Conservation (phyloP, 2,797 vertebrate genomes). For the Phalloptychus januarius region DNA sequence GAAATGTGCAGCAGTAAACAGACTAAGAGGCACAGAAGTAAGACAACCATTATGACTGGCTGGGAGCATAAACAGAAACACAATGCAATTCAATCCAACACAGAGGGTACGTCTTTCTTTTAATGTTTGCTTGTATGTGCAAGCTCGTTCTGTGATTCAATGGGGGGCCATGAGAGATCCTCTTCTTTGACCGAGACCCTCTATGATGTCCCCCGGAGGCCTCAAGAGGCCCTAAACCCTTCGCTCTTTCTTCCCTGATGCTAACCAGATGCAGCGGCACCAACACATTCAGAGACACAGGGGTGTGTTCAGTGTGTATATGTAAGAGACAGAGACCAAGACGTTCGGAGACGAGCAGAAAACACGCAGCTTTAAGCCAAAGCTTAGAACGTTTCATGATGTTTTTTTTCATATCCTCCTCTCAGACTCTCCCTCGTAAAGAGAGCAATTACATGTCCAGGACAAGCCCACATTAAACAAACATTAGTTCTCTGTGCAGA, state of each 20-base stretch:
- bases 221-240: slow-evolving; percentile 58
- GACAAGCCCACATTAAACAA: slow-evolving; percentile 94
- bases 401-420: slow-evolving; percentile 83
- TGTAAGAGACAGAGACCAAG: slow-evolving; percentile 24
- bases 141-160: slow-evolving; percentile 38
- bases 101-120: slow-evolving; percentile 31
- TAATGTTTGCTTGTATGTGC: slow-evolving; percentile 39
- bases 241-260: slow-evolving; percentile 67
- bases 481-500: slow-evolving; percentile 85
- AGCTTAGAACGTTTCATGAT: slow-evolving; percentile 76
- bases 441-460: slow-evolving; percentile 88
- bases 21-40: slow-evolving; percentile 66
- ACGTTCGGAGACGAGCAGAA: slow-evolving; percentile 44
- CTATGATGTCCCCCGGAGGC: slow-evolving; percentile 59
- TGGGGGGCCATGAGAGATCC: slow-evolving; percentile 47
- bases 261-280: slow-evolving; percentile 74
- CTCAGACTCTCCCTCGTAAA: slow-evolving; percentile 75
- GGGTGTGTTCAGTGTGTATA: slow-evolving; percentile 23
- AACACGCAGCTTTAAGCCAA: slow-evolving; percentile 64
- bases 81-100: slow-evolving; percentile 43
- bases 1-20: slow-evolving; percentile 77
- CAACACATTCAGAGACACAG: slow-evolving; percentile 55
- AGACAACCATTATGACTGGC: slow-evolving; percentile 65
- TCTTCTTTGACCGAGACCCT: slow-evolving; percentile 60
- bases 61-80: slow-evolving; percentile 67